Evolutionary conservation across 2,888 invertebrate species (phyloP), one percentile per base, ranked within the genome.

Genomic region (Oscheius sp.): DNA sequence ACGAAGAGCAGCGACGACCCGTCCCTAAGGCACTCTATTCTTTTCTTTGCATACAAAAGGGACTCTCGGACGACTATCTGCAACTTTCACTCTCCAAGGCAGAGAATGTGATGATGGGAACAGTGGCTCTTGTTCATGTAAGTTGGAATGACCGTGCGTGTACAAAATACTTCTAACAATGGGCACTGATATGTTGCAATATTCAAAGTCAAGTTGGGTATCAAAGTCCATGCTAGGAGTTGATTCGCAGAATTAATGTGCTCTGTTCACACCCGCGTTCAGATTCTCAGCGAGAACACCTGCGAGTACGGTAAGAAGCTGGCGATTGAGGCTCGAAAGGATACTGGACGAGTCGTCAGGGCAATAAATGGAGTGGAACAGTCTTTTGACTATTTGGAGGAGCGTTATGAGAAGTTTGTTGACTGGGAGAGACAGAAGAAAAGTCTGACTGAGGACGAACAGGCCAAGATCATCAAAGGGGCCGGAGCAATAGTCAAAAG

Each of bases 1-100:
- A 78, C 55, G 75, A 57, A 10, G 73, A 74, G 50, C 33, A 33
- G n/a, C 37, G 68, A 33, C 35, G 81, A 35, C 81, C 81, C 9
- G 74, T 81, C 11, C 81, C 81, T 5, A 76, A 76, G 13, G 81
- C 78, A 0, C 48, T 81, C 0, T 81, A 81, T 48, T 81, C 81
- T 21, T 81, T 81, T 70, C 70, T 81, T 3, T 81, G 81, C 62
- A 81, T 81, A 55, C 81, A 81, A 58, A 81, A 81, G 73, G 81
- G 74, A 29, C 42, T 74, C 29, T 74, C 74, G 29, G 78, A 80
- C 53, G 79, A 80, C 58, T 75, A 76, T 74, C 57, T 72, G 3
- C 33, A 75, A 29, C 68, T 81, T 2, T 75, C 77, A 10, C 74
- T 81, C 59, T 68, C 70, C 2, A 42, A 60, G 13, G 68, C 79